phyloP scores from a whole-genome alignment of 2,797 vertebrate species.

The Pteronotus mesoamericanus region DNA sequence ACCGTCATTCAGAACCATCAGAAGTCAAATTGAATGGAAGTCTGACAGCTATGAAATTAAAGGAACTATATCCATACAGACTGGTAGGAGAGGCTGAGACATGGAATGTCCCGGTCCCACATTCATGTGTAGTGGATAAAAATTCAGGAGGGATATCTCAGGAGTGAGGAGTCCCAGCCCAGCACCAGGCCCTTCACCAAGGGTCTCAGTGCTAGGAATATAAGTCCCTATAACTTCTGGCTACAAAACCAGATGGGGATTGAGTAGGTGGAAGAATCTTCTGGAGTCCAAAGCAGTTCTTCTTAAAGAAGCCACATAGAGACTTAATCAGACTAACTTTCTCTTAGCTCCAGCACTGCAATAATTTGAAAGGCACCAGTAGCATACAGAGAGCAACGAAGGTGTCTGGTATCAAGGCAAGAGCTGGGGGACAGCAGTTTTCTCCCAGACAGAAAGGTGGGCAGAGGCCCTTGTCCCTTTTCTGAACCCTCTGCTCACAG shows the following conservation, averaged over 20 bases:
- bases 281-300: background rate
- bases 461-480: background rate
- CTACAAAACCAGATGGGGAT: background rate
- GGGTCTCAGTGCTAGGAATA: too few species aligned
- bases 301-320: background rate
- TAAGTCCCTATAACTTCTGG: background rate
- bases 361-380: background rate
- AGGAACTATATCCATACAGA: too few species aligned
- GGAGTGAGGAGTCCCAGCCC: too few species aligned
- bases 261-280: background rate
- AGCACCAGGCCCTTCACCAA: too few species aligned
- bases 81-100: too few species aligned
- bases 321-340: background rate
- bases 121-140: too few species aligned
- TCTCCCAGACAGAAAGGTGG: background rate
- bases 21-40: background rate
- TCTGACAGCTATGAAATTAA: too few species aligned
- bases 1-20: background rate
- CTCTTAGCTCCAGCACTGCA: background rate
- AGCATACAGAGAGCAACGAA: too few species aligned
- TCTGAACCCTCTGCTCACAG: background rate
- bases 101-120: too few species aligned
- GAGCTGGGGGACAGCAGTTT: background rate
- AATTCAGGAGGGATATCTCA: too few species aligned
- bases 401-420: too few species aligned